These are phyloP conservation scores for Parotia lawesii DNA, from an alignment of 2,113 vertebrate genomes.

Conservation along the genomic window DNA sequence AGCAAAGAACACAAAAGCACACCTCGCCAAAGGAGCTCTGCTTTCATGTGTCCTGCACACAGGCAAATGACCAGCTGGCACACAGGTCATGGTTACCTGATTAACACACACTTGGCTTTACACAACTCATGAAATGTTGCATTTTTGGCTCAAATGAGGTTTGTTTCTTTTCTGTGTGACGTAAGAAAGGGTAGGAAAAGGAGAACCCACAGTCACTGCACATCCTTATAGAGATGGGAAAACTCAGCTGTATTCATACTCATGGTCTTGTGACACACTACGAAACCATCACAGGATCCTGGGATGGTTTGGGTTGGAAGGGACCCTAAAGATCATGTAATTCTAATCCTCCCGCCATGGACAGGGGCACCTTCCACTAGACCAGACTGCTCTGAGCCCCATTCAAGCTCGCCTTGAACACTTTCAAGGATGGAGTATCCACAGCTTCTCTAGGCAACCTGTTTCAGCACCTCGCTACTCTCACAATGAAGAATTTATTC, in stretches of 20 bases:
- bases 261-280: neutral
- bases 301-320: neutral
- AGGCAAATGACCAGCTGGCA: neutral
- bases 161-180: neutral
- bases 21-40: fast-evolving
- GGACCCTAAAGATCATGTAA: neutral
- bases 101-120: fast-evolving
- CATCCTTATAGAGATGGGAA: fast-evolving
- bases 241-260: neutral
- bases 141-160: neutral
- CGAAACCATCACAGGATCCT: neutral
- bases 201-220: no score
- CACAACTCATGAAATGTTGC: fast-evolving
- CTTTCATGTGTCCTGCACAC: fast-evolving
- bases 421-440: neutral
- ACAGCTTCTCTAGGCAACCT: neutral
- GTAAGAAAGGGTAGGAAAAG: neutral
- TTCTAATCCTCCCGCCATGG: neutral
- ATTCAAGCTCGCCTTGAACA: neutral
- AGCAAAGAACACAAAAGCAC: neutral
- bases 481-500: neutral
- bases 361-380: neutral
- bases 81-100: neutral
- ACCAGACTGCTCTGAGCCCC: neutral
- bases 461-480: neutral